These are phyloP conservation scores for Jaculus jaculus DNA, from an alignment of 2,113 vertebrate genomes.

Conservation along the genomic window DNA sequence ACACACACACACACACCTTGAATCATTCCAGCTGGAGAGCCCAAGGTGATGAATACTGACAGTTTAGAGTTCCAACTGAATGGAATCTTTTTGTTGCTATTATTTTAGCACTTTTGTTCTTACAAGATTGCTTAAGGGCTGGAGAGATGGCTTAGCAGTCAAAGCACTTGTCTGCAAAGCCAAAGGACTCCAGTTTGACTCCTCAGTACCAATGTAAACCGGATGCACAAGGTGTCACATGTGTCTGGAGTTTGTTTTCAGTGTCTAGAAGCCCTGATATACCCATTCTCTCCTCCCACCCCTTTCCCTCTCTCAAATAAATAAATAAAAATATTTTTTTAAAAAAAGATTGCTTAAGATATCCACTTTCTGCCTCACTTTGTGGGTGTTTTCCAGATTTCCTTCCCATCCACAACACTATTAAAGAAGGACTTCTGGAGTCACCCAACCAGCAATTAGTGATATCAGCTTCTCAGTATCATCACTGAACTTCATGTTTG, in stretches of 20 bases:
- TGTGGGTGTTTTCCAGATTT: not conserved
- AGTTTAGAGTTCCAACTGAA: not conserved
- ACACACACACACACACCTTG: not conserved
- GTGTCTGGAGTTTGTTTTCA: too few relatives aligned
- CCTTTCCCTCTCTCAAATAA: too few relatives aligned
- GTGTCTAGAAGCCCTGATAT: too few relatives aligned
- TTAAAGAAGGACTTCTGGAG: not conserved
- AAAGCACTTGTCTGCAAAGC: too few relatives aligned
- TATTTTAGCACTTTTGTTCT: not conserved
- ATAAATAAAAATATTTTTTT: too few relatives aligned
- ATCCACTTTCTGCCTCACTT: not conserved
- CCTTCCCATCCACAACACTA: not conserved
- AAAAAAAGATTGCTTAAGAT: not conserved
- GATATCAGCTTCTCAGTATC: not conserved
- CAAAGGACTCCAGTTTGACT: too few relatives aligned
- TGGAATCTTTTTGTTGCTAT: not conserved
- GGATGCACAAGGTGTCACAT: too few relatives aligned
- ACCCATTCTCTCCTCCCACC: too few relatives aligned
- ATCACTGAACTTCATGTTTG: not conserved
- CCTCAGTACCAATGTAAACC: too few relatives aligned
- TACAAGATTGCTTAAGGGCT: not conserved
- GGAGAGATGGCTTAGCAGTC: too few relatives aligned
- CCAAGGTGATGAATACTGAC: not conserved
- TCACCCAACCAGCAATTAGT: not conserved
- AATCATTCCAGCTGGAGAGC: not conserved